A percentile compares a stretch with the other conserved stretches of the same genome.
phyloP scores from a whole-genome alignment of 2,113 vertebrate species.

The Bos indicus region DNA sequence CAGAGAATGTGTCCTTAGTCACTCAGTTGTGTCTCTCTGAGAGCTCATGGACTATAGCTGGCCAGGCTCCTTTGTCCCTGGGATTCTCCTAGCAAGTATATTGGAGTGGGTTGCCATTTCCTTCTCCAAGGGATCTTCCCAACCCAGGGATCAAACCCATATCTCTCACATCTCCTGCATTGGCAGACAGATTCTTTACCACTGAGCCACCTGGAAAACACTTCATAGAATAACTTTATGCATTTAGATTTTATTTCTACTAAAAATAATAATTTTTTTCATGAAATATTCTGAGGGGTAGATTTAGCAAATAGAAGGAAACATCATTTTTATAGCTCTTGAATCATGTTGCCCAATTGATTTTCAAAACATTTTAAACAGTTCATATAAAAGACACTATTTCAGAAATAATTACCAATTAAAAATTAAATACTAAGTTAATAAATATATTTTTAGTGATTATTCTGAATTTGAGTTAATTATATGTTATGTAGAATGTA shows the following conservation, averaged over 20 bases:
- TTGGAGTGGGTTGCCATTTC: background rate
- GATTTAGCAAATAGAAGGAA: background rate
- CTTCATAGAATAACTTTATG: background rate
- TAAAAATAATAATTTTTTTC: background rate
- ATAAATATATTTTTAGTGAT: background rate
- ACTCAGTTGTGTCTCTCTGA: background rate
- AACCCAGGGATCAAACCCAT: background rate
- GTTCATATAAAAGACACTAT: background rate
- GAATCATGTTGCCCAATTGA: background rate
- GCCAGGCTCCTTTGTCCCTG: background rate
- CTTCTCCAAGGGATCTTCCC: background rate
- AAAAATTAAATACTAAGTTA: background rate
- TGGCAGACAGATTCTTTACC: background rate
- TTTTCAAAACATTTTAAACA: conserved; percentile 8
- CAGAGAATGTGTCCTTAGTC: background rate
- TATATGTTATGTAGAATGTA: background rate
- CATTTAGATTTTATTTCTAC: background rate
- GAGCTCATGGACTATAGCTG: background rate
- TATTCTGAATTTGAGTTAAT: background rate
- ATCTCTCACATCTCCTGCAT: background rate
- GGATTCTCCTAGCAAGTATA: background rate
- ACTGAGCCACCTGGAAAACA: background rate
- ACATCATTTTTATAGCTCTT: background rate
- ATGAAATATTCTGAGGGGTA: background rate
- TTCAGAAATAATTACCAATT: background rate